These are phyloP conservation scores for Phoxinus dragarum DNA, from an alignment of 2,797 vertebrate species.

Conservation along the genomic window DNA sequence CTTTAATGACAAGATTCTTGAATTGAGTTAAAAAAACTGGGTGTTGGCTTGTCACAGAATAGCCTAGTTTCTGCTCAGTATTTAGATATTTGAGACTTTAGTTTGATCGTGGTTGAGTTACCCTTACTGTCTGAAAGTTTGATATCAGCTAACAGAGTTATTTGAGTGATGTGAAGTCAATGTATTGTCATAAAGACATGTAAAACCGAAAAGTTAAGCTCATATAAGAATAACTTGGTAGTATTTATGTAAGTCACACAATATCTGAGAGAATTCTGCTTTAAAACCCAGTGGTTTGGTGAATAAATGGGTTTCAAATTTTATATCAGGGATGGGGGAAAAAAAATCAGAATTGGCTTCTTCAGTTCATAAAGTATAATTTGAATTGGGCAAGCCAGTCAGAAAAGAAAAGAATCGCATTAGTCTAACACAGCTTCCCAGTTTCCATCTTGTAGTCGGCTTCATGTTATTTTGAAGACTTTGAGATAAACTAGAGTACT, in stretches of 20 bases:
- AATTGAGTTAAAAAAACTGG: not conserved
- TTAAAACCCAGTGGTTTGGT: not conserved
- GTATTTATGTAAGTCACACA: not conserved
- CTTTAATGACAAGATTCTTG: slow-evolving; percentile 12
- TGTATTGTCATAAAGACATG: not conserved
- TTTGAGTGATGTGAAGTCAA: not conserved
- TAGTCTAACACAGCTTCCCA: no score
- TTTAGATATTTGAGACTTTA: not conserved
- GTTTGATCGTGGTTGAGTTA: not conserved
- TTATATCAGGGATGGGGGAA: not conserved
- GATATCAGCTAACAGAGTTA: not conserved
- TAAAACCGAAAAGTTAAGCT: not conserved
- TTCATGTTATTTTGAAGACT: not conserved
- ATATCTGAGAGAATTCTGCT: slow-evolving; percentile 6
- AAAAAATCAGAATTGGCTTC: not conserved
- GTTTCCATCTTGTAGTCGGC: not conserved
- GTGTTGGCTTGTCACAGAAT: not conserved
- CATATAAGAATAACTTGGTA: not conserved
- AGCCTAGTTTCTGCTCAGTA: slow-evolving; percentile 15
- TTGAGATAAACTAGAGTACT: not conserved
- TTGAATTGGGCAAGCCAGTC: not conserved
- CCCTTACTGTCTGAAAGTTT: slow-evolving; percentile 7
- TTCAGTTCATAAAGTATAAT: not conserved
- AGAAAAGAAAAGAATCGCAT: no score
- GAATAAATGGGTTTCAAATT: not conserved